Evolutionary conservation across 2,113 vertebrate species (phyloP).

Genomic region (Brachyhypopomus occidentalis): DNA sequence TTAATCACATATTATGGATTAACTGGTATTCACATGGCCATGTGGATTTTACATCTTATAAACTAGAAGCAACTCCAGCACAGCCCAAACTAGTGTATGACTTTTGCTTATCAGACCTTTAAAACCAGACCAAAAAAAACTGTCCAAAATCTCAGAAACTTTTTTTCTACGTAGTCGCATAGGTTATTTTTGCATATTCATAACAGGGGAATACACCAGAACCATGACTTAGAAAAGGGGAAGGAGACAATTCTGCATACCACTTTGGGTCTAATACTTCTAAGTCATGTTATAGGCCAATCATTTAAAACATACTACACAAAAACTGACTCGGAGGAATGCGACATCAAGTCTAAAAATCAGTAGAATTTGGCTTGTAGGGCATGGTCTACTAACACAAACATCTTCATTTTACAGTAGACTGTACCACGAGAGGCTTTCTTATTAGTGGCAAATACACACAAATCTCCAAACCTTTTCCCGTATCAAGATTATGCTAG

Average conservation of each 20-base stretch:
- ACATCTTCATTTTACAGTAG: constrained; percentile 35
- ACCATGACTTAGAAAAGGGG: background rate
- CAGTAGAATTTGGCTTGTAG: constrained; percentile 43
- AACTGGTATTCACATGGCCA: background rate
- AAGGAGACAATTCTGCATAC: background rate
- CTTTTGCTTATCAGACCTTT: constrained; percentile 6
- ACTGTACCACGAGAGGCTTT: constrained; percentile 40
- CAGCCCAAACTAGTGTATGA: background rate
- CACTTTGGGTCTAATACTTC: constrained; percentile 14
- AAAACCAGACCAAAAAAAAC: background rate
- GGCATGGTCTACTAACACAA: constrained; percentile 35
- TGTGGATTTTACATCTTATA: background rate
- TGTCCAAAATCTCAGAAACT: background rate
- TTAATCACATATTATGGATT: constrained; percentile 15
- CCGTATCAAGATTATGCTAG: constrained; percentile 18
- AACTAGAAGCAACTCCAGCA: background rate
- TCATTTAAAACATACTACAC: constrained; percentile 18
- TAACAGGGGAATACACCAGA: background rate
- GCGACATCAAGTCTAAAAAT: constrained; percentile 24
- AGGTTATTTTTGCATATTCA: background rate
- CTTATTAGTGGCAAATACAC: constrained; percentile 47
- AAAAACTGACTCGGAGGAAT: constrained; percentile 5
- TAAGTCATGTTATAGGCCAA: background rate
- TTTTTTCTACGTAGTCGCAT: background rate
- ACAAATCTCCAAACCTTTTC: constrained; percentile 29